Evolutionary conservation across 2,113 vertebrate genomes (phyloP).

Genomic region (Macrotis lagotis): DNA sequence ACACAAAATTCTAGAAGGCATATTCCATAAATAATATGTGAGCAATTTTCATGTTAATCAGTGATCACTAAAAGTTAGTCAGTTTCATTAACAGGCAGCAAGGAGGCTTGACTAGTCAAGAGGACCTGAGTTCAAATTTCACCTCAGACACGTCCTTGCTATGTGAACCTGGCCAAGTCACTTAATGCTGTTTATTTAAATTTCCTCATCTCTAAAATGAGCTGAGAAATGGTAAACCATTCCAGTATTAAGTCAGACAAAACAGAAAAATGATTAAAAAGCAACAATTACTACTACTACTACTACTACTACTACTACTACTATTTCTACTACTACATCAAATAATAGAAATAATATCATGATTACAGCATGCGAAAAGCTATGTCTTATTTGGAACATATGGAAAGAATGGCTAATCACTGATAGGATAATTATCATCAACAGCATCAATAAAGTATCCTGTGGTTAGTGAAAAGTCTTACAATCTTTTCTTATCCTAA

Average conservation of each 20-base stretch:
- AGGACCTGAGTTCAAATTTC: neutral
- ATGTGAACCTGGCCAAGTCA: neutral
- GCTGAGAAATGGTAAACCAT: neutral
- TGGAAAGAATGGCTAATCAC: neutral
- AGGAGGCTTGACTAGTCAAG: neutral
- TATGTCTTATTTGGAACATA: neutral
- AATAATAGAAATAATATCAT: neutral
- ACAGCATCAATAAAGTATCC: neutral
- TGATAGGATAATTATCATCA: neutral
- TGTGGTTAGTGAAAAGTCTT: neutral
- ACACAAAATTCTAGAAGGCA: neutral
- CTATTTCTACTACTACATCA: neutral
- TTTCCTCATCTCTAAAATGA: neutral
- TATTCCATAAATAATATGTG: neutral
- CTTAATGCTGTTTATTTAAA: neutral
- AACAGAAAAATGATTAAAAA: neutral
- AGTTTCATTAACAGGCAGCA: neutral
- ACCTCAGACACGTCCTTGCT: neutral
- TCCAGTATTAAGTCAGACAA: neutral
- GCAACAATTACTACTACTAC: no score
- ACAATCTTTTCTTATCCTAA: conserved; percentile 30
- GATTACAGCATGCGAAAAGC: neutral
- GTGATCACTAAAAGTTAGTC: neutral
- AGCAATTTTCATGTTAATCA: neutral
- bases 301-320: no score